A percentile compares a stretch with the other conserved stretches of the same genome.
These are phyloP conservation scores for Sebastiscus tertius DNA, from an alignment of 2,797 vertebrate species.

Conservation along the genomic window DNA sequence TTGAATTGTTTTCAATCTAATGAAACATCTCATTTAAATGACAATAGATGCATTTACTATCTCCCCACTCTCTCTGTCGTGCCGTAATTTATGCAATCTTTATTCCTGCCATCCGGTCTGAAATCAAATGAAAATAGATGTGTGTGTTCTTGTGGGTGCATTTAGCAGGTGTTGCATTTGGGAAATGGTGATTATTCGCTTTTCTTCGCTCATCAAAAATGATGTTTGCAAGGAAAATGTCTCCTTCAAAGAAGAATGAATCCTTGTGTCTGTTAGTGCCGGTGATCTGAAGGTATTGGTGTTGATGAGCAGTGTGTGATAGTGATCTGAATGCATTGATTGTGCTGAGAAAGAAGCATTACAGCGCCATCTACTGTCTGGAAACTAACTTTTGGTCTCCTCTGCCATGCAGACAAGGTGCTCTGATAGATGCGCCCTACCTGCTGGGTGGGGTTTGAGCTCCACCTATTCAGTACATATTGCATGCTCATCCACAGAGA, in stretches of 20 bases:
- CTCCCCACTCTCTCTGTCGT: not conserved
- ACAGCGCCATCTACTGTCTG: conserved; percentile 72
- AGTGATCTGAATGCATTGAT: conserved; percentile 35
- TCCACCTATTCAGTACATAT: rapidly evolving
- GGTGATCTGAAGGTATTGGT: conserved; percentile 16
- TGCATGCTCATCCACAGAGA: not conserved
- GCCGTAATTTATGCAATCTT: not conserved
- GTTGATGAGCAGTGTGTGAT: conserved; percentile 21
- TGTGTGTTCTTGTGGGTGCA: not conserved
- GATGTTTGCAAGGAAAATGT: not conserved
- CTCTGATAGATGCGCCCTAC: conserved; percentile 1
- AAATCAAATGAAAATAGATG: not conserved
- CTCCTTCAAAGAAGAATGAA: not conserved
- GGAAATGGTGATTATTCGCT: not conserved
- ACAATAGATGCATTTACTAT: not conserved
- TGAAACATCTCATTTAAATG: conserved; percentile 25
- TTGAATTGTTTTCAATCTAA: conserved; percentile 18
- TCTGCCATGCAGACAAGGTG: conserved; percentile 1
- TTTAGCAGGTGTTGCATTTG: not conserved
- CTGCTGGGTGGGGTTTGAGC: conserved; percentile 30
- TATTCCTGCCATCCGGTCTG: not conserved
- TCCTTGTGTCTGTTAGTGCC: not conserved
- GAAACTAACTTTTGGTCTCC: conserved; percentile 4
- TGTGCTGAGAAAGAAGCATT: conserved; percentile 43
- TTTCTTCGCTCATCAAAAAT: not conserved